Percentiles rank a stretch among this genome's conserved stretches.
Conservation (phyloP, 1,140 invertebrate genomes). For the Zeugodacus cucurbitae region DNA sequence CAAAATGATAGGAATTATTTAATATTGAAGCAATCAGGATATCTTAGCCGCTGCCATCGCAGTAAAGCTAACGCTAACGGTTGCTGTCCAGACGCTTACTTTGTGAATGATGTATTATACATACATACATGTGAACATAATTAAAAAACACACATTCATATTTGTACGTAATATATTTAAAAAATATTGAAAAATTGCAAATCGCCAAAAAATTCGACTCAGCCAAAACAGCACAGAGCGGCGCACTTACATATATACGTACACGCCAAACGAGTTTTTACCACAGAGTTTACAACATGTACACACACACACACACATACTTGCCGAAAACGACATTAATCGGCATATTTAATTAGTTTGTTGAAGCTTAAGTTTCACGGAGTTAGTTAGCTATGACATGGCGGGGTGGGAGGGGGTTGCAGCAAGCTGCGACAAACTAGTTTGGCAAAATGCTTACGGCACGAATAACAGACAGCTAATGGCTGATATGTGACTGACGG, state of each 20-base stretch:
- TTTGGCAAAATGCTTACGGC: constrained; percentile 20
- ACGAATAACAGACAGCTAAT: background rate
- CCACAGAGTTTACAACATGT: background rate
- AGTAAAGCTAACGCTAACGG: no score
- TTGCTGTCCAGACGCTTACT: no score
- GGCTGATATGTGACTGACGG: background rate
- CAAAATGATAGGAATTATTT: no score
- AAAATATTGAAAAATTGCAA: constrained; percentile 6
- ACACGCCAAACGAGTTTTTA: background rate
- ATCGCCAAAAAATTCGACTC: background rate
- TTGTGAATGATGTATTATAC: no score
- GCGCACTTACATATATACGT: background rate
- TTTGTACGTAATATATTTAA: background rate
- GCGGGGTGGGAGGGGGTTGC: background rate
- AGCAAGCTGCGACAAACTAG: background rate
- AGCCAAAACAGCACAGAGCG: background rate
- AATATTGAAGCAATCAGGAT: no score
- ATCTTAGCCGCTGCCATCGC: no score
- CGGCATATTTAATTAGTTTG: constrained; percentile 32
- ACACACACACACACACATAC: background rate
- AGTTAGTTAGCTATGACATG: background rate
- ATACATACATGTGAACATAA: no score
- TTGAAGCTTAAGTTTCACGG: background rate
- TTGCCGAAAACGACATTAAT: background rate
- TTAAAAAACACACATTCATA: no score